These are phyloP conservation scores for Exocentrus adspersus DNA, from an alignment of 2,888 invertebrate genomes.

Conservation along the genomic window DNA sequence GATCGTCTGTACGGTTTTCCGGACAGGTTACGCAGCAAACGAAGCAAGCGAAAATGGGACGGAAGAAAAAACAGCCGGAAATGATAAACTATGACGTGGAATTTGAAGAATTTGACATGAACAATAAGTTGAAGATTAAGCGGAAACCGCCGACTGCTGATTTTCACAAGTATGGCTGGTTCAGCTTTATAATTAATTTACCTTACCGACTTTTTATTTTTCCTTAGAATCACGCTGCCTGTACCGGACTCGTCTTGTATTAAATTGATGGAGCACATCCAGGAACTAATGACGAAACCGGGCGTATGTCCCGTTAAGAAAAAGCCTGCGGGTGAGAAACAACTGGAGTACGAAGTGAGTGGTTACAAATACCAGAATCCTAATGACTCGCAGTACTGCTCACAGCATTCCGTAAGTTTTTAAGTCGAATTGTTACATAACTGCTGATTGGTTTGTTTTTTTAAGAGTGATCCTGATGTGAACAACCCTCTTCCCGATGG, in stretches of 20 bases:
- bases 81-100: slow-evolving; percentile 29
- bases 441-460: slow-evolving; percentile 19
- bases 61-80: slow-evolving; percentile 39
- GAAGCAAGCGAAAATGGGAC: slow-evolving; percentile 38
- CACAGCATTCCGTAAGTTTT: slow-evolving; percentile 37
- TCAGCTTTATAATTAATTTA: too few species aligned
- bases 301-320: slow-evolving; percentile 35
- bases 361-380: slow-evolving; percentile 68
- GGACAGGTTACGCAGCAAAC: not conserved
- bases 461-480: slow-evolving; percentile 40
- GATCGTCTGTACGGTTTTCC: slow-evolving; percentile 17
- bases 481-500: slow-evolving; percentile 52
- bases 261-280: slow-evolving; percentile 35
- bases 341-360: slow-evolving; percentile 57
- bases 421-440: not conserved
- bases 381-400: slow-evolving; percentile 67
- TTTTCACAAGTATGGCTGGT: slow-evolving; percentile 38
- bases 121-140: slow-evolving; percentile 34
- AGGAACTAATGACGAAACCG: slow-evolving; percentile 41
- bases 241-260: slow-evolving; percentile 34
- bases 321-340: slow-evolving; percentile 22
- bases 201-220: too few species aligned
- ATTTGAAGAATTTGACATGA: slow-evolving; percentile 29
- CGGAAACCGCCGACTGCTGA: slow-evolving; percentile 30
- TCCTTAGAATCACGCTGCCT: slow-evolving; percentile 46